Conservation (phyloP, 2,888 invertebrate species). For the Drosophila kuntzei region DNA sequence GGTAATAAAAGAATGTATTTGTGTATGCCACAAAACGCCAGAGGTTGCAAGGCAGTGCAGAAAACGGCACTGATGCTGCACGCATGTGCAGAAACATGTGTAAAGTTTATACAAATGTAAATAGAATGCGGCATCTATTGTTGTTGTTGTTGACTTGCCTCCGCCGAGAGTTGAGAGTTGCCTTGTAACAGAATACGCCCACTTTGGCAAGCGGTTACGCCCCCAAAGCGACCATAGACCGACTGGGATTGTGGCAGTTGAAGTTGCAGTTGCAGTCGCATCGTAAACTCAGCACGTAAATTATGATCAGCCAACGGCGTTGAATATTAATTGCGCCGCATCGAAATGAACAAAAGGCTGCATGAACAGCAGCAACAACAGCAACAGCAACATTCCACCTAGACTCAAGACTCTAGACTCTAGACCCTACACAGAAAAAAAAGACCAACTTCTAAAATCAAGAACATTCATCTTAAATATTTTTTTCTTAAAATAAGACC, state of each 20-base stretch:
- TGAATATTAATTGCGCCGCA: constrained; percentile 85
- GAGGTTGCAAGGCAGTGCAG: constrained; percentile 22
- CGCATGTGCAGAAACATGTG: constrained; percentile 56
- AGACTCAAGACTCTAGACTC: constrained; percentile 29
- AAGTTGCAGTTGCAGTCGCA: constrained; percentile 67
- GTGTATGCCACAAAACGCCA: constrained; percentile 26
- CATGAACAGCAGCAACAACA: constrained; percentile 51
- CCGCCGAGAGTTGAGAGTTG: constrained; percentile 16
- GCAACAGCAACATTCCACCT: constrained; percentile 62
- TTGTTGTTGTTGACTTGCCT: constrained; percentile 35
- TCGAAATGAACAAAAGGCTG: constrained; percentile 76
- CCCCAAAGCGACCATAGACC: constrained; percentile 43
- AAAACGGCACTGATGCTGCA: constrained; percentile 24
- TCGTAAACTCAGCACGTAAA: constrained; percentile 85
- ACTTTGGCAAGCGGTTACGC: constrained; percentile 67
- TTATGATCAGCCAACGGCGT: constrained; percentile 85
- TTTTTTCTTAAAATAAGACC: too few relatives aligned
- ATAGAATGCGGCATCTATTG: constrained; percentile 54
- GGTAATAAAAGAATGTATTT: neutral
- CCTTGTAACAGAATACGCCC: constrained; percentile 66
- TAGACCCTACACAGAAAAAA: too few relatives aligned
- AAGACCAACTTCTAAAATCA: too few relatives aligned
- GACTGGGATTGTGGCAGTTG: constrained; percentile 24
- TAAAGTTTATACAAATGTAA: constrained; percentile 50
- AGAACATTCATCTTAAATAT: too few relatives aligned